These are phyloP conservation scores for Anoplius nigerrimus DNA, from an alignment of 2,888 invertebrate species.

Conservation along the genomic window DNA sequence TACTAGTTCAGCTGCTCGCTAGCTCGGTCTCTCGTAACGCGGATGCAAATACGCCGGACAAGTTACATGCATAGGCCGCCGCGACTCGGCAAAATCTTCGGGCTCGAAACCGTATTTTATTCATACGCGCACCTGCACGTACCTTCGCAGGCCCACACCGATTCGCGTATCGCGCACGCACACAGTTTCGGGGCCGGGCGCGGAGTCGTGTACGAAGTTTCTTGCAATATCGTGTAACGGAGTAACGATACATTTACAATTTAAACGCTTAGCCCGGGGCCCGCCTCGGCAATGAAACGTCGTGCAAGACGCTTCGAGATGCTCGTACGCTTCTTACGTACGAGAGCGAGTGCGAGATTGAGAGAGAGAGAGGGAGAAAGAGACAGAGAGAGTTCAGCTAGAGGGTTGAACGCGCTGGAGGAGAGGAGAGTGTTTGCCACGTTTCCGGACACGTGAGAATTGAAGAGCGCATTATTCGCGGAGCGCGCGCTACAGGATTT, in stretches of 20 bases:
- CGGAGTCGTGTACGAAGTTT: background rate
- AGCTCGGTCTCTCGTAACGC: slow-evolving; percentile 15
- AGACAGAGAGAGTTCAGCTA: background rate
- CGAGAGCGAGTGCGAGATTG: background rate
- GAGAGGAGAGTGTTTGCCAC: slow-evolving; percentile 41
- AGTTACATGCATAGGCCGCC: slow-evolving; percentile 28
- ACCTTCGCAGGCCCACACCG: background rate
- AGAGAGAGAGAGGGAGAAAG: slow-evolving; percentile 10
- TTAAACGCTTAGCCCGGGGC: slow-evolving; percentile 31
- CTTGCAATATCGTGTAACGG: slow-evolving; percentile 37
- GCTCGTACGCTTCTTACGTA: background rate
- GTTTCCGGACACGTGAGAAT: slow-evolving; percentile 57
- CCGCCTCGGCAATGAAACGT: slow-evolving; percentile 19
- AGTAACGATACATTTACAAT: slow-evolving; percentile 48
- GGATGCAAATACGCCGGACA: slow-evolving; percentile 58
- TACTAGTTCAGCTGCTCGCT: too few species aligned
- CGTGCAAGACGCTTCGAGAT: background rate
- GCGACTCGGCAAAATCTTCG: slow-evolving; percentile 48
- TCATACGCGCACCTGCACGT: slow-evolving; percentile 46
- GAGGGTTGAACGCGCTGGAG: too few species aligned
- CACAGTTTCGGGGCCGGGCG: background rate
- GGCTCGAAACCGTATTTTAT: slow-evolving; percentile 53
- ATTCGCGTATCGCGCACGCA: too few species aligned
- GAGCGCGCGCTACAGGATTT: background rate
- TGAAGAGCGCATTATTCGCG: slow-evolving; percentile 49